Base-by-base conservation (phyloP, 1,140 invertebrate genomes). In the Drepana arcuata region DNA sequence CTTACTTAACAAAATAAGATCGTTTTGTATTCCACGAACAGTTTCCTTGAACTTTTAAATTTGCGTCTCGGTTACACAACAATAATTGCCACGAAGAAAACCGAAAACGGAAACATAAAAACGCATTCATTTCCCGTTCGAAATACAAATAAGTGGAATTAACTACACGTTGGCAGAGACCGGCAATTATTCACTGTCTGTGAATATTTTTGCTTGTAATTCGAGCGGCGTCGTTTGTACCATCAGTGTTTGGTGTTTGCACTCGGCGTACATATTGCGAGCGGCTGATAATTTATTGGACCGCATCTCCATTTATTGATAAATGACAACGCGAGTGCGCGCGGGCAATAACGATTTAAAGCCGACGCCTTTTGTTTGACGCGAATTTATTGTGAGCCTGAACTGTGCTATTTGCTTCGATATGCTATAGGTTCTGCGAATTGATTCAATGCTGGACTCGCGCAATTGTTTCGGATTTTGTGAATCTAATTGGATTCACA, bases 151-250 rank as follows among this genome's bases (percentile, higher is more conserved):
- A 60, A 55, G 63, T 41, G 53, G 42, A 56, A 67, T 63, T 63
- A 63, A 67, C 56, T 58, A 51, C 47, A 53, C 42, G 47, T 49
- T 44, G 54, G 39, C 44, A 48, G 50, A 45, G 41, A 25, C 39
- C 37, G 49, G 60, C 60, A 61, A 67, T 67, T 67, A 67, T 58
- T 67, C 64, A 61, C 60, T 64, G 64, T 64, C 63, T 47, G 48
- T 51, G 9, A 49, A 59, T 67, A 58, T 67, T 67, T 67, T 54
- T 37, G 25, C 34, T 53, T 54, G 57, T 67, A 58, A 66, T 66
- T 67, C 63, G 48, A 48, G 25, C 24, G 47, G 44, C 49, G n/a
- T 54, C 40, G 25, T 31, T 53, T 54, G 57, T 67, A 58, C 63
- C 63, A 63, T 67, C 46, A 48, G 25, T 23, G 47, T 41, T 47